phyloP scores from a whole-genome alignment of 2,797 vertebrate species.

The Poecilia wingei region DNA sequence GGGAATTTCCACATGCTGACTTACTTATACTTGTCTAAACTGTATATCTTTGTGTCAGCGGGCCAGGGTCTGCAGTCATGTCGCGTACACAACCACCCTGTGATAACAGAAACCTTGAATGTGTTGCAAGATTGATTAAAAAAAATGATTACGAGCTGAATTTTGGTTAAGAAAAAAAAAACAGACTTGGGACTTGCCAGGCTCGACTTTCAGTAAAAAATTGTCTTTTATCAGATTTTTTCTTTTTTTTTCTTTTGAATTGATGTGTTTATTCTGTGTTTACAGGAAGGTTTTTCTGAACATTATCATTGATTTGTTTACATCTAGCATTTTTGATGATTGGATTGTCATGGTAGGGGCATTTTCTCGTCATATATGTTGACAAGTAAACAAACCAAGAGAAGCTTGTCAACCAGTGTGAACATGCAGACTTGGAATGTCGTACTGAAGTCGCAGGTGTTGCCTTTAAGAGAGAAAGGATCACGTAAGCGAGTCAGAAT shows the following conservation, averaged over 20 bases:
- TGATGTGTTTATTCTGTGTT: background rate
- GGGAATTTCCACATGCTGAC: slow-evolving; percentile 64
- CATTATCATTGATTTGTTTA: background rate
- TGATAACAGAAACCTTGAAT: slow-evolving; percentile 21
- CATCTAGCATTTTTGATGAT: background rate
- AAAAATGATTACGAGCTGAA: slow-evolving; percentile 26
- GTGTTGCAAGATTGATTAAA: slow-evolving; percentile 36
- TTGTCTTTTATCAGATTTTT: background rate
- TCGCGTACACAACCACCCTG: background rate
- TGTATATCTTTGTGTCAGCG: slow-evolving; percentile 45
- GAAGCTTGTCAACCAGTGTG: background rate
- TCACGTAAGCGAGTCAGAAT: slow-evolving; percentile 51
- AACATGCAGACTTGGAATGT: slow-evolving; percentile 31
- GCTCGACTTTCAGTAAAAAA: slow-evolving; percentile 46
- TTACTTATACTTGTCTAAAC: slow-evolving; percentile 53
- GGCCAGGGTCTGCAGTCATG: slow-evolving; percentile 20
- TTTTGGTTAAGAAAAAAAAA: slow-evolving; percentile 37
- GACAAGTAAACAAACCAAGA: slow-evolving; percentile 22
- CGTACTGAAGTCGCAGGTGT: slow-evolving; percentile 52
- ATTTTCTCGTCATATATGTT: background rate
- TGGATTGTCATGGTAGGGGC: background rate
- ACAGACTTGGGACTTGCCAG: slow-evolving; percentile 35
- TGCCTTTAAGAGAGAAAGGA: slow-evolving; percentile 29
- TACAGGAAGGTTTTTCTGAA: background rate
- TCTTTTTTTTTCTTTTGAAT: background rate